Evolutionary conservation across 2,113 vertebrate species (phyloP), one percentile per base, ranked within the genome.

Genomic region (Chauna torquata): DNA sequence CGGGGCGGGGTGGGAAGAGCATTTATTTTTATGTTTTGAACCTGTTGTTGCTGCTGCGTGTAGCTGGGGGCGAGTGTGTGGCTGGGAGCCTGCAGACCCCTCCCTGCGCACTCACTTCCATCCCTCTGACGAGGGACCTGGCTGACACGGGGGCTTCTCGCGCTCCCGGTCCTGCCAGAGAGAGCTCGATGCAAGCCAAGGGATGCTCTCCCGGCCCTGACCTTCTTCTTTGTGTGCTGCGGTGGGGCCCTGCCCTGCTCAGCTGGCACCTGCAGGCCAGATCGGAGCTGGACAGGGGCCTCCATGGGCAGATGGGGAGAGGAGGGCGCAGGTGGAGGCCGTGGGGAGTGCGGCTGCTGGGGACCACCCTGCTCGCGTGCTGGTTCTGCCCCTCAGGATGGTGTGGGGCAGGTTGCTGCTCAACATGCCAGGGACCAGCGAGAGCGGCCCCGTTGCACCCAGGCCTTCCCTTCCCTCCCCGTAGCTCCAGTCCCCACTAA

Each of bases 41-140:
- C 96, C 94, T 95, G 96, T 94, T 96, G 92, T 96, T 69, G 96
- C 92, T 25, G 78, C 88, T 78, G 92, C 74, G 38, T 82, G 90
- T 11, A 86, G 86, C 55, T 38, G 94, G 82, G 55, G 64, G 74
- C 6, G 94, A 78, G 95, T 85, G 94, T 94, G 94, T 82, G 96
- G 96, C 59, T 28, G 58, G 1, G 81, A 93, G 92, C 88, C 27
- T 44, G 22, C 6, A n/a, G 87, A 72, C 94, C 96, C 92, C 96
- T 91, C 96, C 91, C 90, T 66, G 74, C 36, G 3, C 59, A 8
- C 28, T 28, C 96, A 13, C n/a, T 54, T 79, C 81, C 47, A 20
- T n/a, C 58, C 54, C 64, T 8, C 36, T 4, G 27, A 38, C 20
- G 2, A 2, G 75, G 36, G 75, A 38, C 20, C 50, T 16, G 23